Conservation (phyloP, 2,888 invertebrate species). For the Argyra leucocephala region DNA sequence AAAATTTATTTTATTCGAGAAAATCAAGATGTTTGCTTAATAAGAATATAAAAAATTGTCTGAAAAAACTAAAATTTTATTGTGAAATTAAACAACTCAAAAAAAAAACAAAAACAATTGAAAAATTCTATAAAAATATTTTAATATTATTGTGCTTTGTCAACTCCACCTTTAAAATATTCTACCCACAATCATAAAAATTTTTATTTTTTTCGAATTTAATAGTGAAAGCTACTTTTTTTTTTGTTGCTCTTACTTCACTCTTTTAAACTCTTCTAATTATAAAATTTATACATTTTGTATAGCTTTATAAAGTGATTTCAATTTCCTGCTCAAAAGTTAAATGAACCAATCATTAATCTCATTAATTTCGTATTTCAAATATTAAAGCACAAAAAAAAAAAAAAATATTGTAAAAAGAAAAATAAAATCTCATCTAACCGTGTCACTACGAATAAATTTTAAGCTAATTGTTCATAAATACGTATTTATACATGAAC, state of each 20-base stretch:
- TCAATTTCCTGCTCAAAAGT: constrained; percentile 3
- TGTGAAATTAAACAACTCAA: too few relatives aligned
- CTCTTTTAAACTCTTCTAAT: background rate
- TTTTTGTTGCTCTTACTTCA: background rate
- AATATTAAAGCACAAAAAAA: background rate
- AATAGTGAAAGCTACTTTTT: too few relatives aligned
- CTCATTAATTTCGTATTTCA: background rate
- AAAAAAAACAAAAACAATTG: too few relatives aligned
- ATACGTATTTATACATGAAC: background rate
- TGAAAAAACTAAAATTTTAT: too few relatives aligned
- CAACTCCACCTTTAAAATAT: too few relatives aligned
- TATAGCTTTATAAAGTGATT: background rate
- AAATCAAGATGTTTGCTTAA: too few relatives aligned
- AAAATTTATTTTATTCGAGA: too few relatives aligned
- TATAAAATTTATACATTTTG: background rate
- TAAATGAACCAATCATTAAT: constrained; percentile 3
- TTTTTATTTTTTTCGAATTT: too few relatives aligned
- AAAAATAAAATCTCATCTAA: background rate
- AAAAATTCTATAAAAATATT: too few relatives aligned
- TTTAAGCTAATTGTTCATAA: constrained; percentile 1
- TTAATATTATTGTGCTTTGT: too few relatives aligned
- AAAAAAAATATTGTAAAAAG: background rate
- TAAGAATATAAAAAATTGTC: too few relatives aligned
- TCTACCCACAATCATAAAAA: too few relatives aligned
- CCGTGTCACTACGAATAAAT: background rate